Conservation (phyloP, 2,113 vertebrate species). For the Notarius lentiginosus region DNA sequence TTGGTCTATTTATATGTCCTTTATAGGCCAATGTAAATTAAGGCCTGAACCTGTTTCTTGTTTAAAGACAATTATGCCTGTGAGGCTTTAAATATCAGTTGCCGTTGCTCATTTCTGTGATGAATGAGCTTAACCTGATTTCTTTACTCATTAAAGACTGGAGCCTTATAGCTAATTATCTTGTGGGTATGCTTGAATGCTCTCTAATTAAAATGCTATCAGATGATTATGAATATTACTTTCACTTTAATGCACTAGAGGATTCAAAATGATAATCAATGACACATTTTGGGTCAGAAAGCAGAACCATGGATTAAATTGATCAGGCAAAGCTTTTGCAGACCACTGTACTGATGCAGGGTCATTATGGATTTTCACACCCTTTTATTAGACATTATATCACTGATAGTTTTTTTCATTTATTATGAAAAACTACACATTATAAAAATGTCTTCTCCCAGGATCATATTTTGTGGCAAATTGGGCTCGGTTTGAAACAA, state of each 20-base stretch:
- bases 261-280: slow-evolving; percentile 51
- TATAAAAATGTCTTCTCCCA: background rate
- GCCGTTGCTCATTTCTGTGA: slow-evolving; percentile 40
- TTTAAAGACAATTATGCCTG: slow-evolving; percentile 20
- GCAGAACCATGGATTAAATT: slow-evolving; percentile 18
- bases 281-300: slow-evolving; percentile 56
- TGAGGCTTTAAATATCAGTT: slow-evolving; percentile 30
- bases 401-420: background rate
- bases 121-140: slow-evolving; percentile 58
- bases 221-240: slow-evolving; percentile 62
- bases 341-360: background rate
- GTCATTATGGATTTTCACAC: background rate
- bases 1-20: background rate
- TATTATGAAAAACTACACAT: background rate
- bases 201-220: slow-evolving; percentile 70
- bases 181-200: slow-evolving; percentile 55
- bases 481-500: background rate
- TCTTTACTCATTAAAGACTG: slow-evolving; percentile 53
- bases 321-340: slow-evolving; percentile 11
- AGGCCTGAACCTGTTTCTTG: slow-evolving; percentile 21
- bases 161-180: slow-evolving; percentile 61
- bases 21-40: slow-evolving; percentile 27
- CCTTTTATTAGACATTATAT: background rate
- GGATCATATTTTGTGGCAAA: background rate
- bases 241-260: slow-evolving; percentile 45